Conservation (phyloP, 2,888 invertebrate species). For the Piscicola geometra region DNA sequence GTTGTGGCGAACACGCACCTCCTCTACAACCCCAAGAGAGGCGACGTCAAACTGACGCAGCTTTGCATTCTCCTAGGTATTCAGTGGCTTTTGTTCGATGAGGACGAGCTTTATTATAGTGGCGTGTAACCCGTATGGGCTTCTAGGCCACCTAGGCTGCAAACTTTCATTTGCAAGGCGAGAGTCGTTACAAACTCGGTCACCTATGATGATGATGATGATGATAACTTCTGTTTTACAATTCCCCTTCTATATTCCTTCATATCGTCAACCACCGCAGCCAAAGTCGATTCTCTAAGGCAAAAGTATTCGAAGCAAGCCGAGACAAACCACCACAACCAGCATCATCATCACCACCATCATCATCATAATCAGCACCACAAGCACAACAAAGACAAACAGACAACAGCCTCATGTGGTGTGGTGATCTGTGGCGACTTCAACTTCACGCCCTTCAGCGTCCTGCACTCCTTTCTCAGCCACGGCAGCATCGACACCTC, state of each 20-base stretch:
- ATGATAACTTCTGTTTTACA: too few relatives aligned
- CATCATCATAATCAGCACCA: too few relatives aligned
- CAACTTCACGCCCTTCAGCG: conserved; percentile 73
- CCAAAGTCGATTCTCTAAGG: neutral
- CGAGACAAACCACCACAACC: conserved; percentile 66
- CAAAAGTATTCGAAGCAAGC: conserved; percentile 50
- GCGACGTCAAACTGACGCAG: conserved; percentile 85
- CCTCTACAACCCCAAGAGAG: conserved; percentile 80
- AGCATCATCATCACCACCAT: neutral
- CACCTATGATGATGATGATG: too few relatives aligned
- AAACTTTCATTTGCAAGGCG: too few relatives aligned
- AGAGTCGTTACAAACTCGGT: too few relatives aligned
- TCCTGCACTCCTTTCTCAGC: conserved; percentile 68
- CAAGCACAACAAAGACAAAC: neutral
- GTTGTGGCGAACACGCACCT: conserved; percentile 74
- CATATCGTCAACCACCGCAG: neutral
- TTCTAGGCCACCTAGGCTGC: too few relatives aligned
- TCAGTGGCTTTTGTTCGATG: too few relatives aligned
- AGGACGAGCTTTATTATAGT: too few relatives aligned
- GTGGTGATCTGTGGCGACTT: conserved; percentile 88
- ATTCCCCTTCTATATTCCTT: too few relatives aligned
- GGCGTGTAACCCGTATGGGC: too few relatives aligned
- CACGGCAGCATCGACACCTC: conserved; percentile 62
- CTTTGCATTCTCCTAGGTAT: conserved; percentile 68
- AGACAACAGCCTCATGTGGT: conserved; percentile 59